A percentile compares a stretch with the other conserved stretches of the same genome.
Evolutionary conservation across 2,113 vertebrate genomes (phyloP).

Genomic region (Pheucticus melanocephalus): DNA sequence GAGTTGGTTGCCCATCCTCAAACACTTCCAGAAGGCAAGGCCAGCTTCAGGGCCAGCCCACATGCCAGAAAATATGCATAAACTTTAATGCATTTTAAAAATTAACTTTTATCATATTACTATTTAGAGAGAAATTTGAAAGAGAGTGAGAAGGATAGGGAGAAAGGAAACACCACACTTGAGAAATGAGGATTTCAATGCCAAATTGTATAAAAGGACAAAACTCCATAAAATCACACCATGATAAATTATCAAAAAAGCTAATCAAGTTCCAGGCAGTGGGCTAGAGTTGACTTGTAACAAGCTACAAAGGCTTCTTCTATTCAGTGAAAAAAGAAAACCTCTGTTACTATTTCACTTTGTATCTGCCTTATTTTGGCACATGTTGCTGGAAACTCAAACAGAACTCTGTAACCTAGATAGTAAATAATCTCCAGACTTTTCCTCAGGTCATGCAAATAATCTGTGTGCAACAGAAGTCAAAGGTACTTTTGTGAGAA

Average conservation of each 20-base stretch:
- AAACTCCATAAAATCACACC: neutral
- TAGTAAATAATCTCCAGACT: constrained; percentile 45
- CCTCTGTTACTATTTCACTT: neutral
- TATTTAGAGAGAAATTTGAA: neutral
- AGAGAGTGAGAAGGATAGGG: neutral
- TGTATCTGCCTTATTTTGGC: constrained; percentile 25
- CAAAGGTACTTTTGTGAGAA: constrained; percentile 47
- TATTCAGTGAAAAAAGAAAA: neutral
- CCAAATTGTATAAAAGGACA: neutral
- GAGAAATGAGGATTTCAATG: neutral
- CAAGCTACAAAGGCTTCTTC: constrained; percentile 5
- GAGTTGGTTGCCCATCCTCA: neutral
- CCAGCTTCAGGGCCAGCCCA: neutral
- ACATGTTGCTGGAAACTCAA: constrained; percentile 44
- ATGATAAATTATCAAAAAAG: neutral
- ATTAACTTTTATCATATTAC: neutral
- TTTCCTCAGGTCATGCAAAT: constrained; percentile 37
- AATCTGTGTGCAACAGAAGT: neutral
- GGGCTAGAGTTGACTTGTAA: neutral
- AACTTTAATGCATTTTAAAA: neutral
- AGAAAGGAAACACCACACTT: neutral
- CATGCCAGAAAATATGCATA: neutral
- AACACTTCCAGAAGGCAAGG: neutral
- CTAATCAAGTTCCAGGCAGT: neutral
- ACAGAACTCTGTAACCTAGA: constrained; percentile 3